Evolutionary conservation across 2,888 invertebrate species (phyloP).

Genomic region (Leptinotarsa haldemani): DNA sequence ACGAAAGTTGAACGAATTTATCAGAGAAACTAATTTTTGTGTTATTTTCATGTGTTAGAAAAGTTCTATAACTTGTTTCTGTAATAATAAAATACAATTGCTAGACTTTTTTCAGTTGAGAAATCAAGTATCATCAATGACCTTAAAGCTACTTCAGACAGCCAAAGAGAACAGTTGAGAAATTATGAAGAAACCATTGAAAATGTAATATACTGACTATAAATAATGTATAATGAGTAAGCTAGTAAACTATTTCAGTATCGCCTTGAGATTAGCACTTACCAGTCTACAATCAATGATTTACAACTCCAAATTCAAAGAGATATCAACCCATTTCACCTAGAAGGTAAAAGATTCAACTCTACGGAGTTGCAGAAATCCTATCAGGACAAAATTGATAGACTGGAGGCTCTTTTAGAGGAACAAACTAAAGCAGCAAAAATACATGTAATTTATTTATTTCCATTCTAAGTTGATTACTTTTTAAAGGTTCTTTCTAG

Average conservation of each 20-base stretch:
- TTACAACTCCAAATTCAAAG: slow-evolving; percentile 53
- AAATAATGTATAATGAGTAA: background rate
- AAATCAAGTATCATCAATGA: slow-evolving; percentile 50
- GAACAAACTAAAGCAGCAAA: slow-evolving; percentile 50
- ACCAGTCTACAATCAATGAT: slow-evolving; percentile 54
- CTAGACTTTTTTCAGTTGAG: slow-evolving; percentile 48
- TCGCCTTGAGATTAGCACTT: slow-evolving; percentile 53
- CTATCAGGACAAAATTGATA: slow-evolving; percentile 52
- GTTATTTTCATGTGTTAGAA: too few species aligned
- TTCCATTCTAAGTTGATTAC: background rate
- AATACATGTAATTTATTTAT: slow-evolving; percentile 43
- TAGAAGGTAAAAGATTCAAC: slow-evolving; percentile 51
- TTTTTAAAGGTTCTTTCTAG: slow-evolving; percentile 43
- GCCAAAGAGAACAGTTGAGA: slow-evolving; percentile 47
- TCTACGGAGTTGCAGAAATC: slow-evolving; percentile 55
- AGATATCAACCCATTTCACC: slow-evolving; percentile 53
- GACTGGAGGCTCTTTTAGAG: slow-evolving; percentile 52
- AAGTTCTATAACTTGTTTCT: background rate
- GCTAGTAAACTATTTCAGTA: slow-evolving; percentile 42
- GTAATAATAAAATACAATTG: background rate
- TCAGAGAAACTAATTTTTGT: too few species aligned
- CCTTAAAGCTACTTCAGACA: slow-evolving; percentile 41
- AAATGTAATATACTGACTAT: slow-evolving; percentile 44
- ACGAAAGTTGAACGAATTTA: too few species aligned
- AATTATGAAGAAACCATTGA: slow-evolving; percentile 47